Base-by-base conservation (phyloP, 1,140 invertebrate genomes). In the Ostrea denselamellosa region DNA sequence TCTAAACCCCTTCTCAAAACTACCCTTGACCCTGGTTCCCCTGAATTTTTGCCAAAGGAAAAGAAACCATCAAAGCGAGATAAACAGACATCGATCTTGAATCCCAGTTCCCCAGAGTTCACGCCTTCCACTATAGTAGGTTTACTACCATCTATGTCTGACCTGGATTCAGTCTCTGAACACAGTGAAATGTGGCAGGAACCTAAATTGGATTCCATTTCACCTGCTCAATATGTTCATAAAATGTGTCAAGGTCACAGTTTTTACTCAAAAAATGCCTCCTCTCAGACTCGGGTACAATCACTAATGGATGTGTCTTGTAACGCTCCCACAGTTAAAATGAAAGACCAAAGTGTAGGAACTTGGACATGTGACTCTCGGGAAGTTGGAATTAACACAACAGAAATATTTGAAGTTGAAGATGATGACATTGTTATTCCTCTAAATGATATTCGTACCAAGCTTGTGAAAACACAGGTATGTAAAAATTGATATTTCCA, bases 351-450 rank as follows among this genome's bases (percentile, higher is more conserved):
- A 9, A 53, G 52, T 54, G n/a, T 68, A 9, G 71, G 81, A 62
- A 86, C 85, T 0, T 25, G 8, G 8, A 81, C 65, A 2, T 86
- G 85, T 86, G 85, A 86, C 54, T 71, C 51, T 19, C 44, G 85
- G 51, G 85, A 86, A 81, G 85, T 86, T 28, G 65, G 85, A 14
- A 28, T 86, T 19, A 86, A 86, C 77, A 86, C 85, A 25, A 81
- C 65, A 19, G 85, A 86, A 17, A 77, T 51, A 2, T 86, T 54
- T 81, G 68, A 77, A 44, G 10, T 22, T 2, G 71, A 86, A 25
- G 85, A 81, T 17, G 77, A 81, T 8, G 28, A 8, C 8, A 34
- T 77, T 25, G 14, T 77, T 34, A 77, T 77, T 25, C 68, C 68
- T 28, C 17, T 68, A 58, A 85, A 85, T 22, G 52, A 68, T 51